Conservation (phyloP, 2,888 invertebrate genomes). For the Shargacucullia verbasci region DNA sequence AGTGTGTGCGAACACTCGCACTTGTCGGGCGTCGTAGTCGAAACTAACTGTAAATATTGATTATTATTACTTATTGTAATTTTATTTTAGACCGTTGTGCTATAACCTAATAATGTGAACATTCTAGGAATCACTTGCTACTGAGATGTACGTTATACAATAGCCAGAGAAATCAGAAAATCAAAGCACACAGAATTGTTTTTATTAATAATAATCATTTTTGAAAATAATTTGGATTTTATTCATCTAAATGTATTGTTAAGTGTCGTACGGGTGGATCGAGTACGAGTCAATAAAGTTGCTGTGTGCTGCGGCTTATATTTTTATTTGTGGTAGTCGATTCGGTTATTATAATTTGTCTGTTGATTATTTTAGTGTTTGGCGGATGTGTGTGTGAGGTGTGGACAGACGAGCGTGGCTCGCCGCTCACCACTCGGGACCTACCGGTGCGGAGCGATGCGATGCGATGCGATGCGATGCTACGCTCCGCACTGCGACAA, state of each 20-base stretch:
- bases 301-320: constrained; percentile 51
- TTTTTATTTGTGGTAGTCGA: constrained; percentile 69
- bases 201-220: constrained; percentile 73
- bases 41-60: constrained; percentile 83
- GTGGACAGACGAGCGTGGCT: constrained; percentile 40
- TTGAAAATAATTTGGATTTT: constrained; percentile 76
- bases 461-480: no score
- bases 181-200: constrained; percentile 65
- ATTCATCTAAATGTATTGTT: constrained; percentile 56
- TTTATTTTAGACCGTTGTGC: constrained; percentile 86
- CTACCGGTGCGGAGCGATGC: no score
- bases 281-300: constrained; percentile 65
- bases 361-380: constrained; percentile 73
- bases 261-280: constrained; percentile 45
- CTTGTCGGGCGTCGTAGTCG: constrained; percentile 64
- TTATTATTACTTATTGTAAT: constrained; percentile 87
- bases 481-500: constrained; percentile 17
- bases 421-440: constrained; percentile 32
- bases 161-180: constrained; percentile 57
- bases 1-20: constrained; percentile 48
- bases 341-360: constrained; percentile 71
- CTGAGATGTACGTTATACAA: constrained; percentile 51
- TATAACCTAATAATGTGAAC: constrained; percentile 78
- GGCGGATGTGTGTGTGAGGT: constrained; percentile 61
- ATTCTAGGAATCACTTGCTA: constrained; percentile 55